Evolutionary conservation across 35 echinoderm and acorn worm genomes (phyloP).

Genomic region (Ptychodera flava): DNA sequence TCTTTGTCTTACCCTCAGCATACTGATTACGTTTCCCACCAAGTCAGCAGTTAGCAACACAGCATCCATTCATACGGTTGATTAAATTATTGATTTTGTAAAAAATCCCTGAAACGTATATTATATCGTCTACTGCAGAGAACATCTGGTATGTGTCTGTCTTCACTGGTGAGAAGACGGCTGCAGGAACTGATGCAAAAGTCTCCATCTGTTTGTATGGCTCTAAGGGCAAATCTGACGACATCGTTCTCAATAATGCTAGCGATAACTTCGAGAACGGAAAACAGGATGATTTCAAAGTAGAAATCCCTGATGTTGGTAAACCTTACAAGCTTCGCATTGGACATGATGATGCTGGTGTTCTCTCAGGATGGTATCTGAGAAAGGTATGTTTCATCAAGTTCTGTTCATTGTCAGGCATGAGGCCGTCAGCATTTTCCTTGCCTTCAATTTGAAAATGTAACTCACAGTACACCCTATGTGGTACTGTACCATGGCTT

Average conservation of each 20-base stretch:
- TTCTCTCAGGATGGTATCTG: conserved; percentile 83
- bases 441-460: no score
- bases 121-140: no score
- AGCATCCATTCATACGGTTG: no score
- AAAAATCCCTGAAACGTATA: no score
- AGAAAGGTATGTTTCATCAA: conserved; percentile 80
- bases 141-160: conserved; percentile 78
- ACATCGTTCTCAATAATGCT: conserved; percentile 70
- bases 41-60: no score
- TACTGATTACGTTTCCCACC: no score
- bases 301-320: conserved; percentile 76
- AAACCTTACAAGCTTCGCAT: conserved; percentile 95
- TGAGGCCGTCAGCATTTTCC: no score
- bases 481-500: no score
- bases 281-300: conserved; percentile 74
- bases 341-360: conserved; percentile 88
- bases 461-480: no score
- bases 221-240: conserved; percentile 89
- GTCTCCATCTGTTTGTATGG: conserved; percentile 96
- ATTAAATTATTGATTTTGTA: no score
- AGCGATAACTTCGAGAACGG: conserved; percentile 87
- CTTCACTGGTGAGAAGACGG: conserved; percentile 62
- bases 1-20: no score
- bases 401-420: no score
- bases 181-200: conserved; percentile 83